Evolutionary conservation across 2,888 invertebrate species (phyloP).

Genomic region (Gymnosoma rotundatum): DNA sequence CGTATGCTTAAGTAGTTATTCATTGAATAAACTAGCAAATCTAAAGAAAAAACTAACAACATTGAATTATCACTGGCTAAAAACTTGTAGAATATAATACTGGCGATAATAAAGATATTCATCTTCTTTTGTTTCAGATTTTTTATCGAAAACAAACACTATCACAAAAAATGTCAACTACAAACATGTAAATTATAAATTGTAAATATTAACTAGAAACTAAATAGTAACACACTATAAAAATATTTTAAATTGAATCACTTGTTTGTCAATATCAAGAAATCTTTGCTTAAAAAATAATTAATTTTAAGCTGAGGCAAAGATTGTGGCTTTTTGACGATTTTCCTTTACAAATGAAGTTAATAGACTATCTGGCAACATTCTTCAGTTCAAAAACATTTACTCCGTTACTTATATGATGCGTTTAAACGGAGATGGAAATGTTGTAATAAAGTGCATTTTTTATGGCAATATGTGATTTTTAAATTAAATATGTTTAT

Average conservation of each 20-base stretch:
- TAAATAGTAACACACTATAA: conserved; percentile 23
- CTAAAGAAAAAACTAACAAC: conserved; percentile 56
- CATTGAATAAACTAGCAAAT: conserved; percentile 69
- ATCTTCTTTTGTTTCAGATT: conserved; percentile 36
- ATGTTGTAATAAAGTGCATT: neutral
- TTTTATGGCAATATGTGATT: no score
- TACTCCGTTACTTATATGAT: neutral
- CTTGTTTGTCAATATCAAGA: neutral
- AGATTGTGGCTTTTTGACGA: neutral
- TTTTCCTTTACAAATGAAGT: neutral
- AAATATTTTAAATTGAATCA: conserved; percentile 1
- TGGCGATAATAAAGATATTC: conserved; percentile 61
- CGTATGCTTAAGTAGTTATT: conserved; percentile 69
- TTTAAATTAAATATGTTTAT: no score
- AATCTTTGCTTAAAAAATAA: neutral
- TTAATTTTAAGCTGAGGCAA: neutral
- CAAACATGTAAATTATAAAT: conserved; percentile 43
- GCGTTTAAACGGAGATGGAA: neutral
- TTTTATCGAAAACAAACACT: conserved; percentile 32
- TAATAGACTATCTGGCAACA: neutral
- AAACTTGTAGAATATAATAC: conserved; percentile 48
- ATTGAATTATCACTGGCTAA: conserved; percentile 64
- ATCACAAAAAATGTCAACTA: conserved; percentile 16
- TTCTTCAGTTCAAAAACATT: neutral
- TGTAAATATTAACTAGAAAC: conserved; percentile 25